Base-by-base conservation (phyloP, 2,797 vertebrate genomes). In the Meda fulgida region DNA sequence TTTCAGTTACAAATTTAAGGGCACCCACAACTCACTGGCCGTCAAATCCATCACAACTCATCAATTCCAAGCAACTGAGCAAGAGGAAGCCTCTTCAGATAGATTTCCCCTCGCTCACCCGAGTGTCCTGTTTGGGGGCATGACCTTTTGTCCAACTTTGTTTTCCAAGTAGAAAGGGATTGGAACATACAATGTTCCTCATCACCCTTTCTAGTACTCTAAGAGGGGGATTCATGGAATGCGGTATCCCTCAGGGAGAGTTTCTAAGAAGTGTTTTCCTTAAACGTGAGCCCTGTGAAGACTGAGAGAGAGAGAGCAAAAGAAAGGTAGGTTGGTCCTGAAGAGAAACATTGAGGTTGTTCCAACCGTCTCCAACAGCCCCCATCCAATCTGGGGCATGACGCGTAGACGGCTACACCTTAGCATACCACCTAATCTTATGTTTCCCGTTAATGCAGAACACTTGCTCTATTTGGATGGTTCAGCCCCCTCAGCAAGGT, bases 231-330 rank as follows among this genome's bases (percentile, higher is more conserved):
- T 91, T 92, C 84, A 78, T 92, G 88, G 91, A 91, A 93, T 89
- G 88, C 72, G 60, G 88, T 83, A 90, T 58, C 91, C 83, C 80
- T 2, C 18, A 79, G 87, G 88, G 88, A 77, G 21, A 84, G 29
- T 90, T 93, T 94, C 89, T 90, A 92, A 90, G 91, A 94, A 92
- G 86, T 87, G 87, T 90, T 92, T 91, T 84, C 91, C 88, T 85
- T 75, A 73, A 83, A 87, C 66, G 73, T 71, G 86, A 87, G 84
- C 67, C 18, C 21, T 66, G 36, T 90, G 80, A 31, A 63, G 69
- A 46, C 23, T 3, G 38, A 26, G 26, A 46, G 51, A 58, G 38
- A 16, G 14, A 1, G 40, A 40, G 40, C 14, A 19, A 66, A 26
- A 36, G 23, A 69, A 34, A 34, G 53, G 63, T 76, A 65, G 76